These are phyloP conservation scores for Agrochola macilenta DNA, from an alignment of 2,888 invertebrate species.

Conservation along the genomic window DNA sequence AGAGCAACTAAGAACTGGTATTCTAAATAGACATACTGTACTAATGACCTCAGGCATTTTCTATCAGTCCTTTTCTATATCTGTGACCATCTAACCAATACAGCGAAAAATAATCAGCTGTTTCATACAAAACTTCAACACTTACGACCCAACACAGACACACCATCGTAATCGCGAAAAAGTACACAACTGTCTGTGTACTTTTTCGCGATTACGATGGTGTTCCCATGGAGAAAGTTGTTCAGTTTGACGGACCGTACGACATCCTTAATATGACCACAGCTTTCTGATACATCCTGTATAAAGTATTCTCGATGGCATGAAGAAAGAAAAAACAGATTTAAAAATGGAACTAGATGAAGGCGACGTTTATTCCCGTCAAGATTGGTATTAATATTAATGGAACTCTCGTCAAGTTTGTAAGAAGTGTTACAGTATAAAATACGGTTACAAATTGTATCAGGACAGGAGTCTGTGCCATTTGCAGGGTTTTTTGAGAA, in stretches of 20 bases:
- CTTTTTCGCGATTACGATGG: no score
- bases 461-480: not conserved
- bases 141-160: no score
- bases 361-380: slow-evolving; percentile 29
- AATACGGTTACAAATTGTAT: slow-evolving; percentile 24
- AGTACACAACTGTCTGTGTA: no score
- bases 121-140: no score
- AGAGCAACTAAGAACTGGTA: not conserved
- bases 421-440: slow-evolving; percentile 1
- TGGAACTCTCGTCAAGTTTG: slow-evolving; percentile 9
- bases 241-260: not conserved
- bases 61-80: no score
- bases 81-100: no score
- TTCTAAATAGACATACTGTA: no score
- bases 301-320: not conserved
- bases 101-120: no score
- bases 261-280: not conserved
- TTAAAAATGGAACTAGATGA: slow-evolving; percentile 24
- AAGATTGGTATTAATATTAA: slow-evolving; percentile 39
- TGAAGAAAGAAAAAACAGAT: slow-evolving; percentile 11
- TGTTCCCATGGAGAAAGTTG: not conserved
- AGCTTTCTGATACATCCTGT: not conserved
- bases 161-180: no score
- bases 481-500: not conserved
- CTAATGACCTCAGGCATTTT: no score